Base-by-base conservation (phyloP, 2,113 vertebrate genomes). In the Chrysochloris asiatica region DNA sequence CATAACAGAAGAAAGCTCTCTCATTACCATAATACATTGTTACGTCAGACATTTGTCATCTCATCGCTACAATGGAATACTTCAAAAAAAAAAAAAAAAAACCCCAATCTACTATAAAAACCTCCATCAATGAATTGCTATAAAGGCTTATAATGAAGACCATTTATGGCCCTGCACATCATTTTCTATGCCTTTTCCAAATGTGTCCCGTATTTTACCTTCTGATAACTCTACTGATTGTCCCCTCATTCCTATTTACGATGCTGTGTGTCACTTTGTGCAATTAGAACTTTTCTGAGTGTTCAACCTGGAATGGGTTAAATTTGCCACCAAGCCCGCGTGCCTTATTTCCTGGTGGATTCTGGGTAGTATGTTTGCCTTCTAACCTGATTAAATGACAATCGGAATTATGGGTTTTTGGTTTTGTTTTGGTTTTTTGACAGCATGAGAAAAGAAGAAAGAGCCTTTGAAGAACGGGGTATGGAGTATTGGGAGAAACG, bases 211-310 rank as follows among this genome's bases (percentile, higher is more conserved):
- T 81, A 36, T 86, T 90, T 72, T 41, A 52, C 13, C 6, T 93
- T 92, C 93, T 75, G 83, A 90, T 93, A 78, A 50, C 52, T 78
- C 48, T 45, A 36, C 24, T 45, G 21, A 45, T 38, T 72, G 33
- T 50, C 33, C 54, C 80, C 73, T 71, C 45, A 12, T 77, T 88
- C 88, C 52, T 65, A 86, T 92, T 86, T 93, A 82, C 91, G 77
- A 88, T 83, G 30, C 52, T 82, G 73, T 54, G 16, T 86, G 77
- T 14, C 56, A 33, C 38, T 86, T 85, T 50, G 80, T 59, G 67
- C 82, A 81, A 94, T 96, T 94, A 96, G 83, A 95, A 52, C 21
- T 88, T 82, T 94, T 81, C 87, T 94, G 77, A 56, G 12, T 11
- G 52, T 48, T 88, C 88, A 93, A 83, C 45, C 52, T 41, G 45